Evolutionary conservation across 1,140 invertebrate species (phyloP).

Genomic region (Pissodes strobi): DNA sequence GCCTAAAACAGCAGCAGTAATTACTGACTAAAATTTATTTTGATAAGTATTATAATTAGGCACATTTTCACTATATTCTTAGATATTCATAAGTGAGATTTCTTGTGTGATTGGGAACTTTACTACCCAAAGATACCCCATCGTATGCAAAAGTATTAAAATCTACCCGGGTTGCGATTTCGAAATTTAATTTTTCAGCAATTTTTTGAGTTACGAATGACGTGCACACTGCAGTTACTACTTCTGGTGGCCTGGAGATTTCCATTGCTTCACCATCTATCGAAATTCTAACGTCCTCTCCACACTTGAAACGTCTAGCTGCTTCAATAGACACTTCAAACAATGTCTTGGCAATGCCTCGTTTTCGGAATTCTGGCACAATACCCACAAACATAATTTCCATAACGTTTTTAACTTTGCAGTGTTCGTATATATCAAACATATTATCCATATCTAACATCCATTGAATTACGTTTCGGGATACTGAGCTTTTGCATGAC

Average conservation of each 20-base stretch:
- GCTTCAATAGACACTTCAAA: constrained; percentile 61
- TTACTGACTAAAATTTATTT: no score
- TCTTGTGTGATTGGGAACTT: not conserved
- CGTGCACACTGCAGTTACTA: constrained; percentile 66
- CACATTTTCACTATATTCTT: constrained; percentile 8
- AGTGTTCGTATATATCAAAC: constrained; percentile 63
- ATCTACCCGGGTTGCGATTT: not conserved
- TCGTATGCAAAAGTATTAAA: constrained; percentile 16
- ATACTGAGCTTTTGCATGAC: constrained; percentile 13
- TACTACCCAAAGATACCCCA: not conserved
- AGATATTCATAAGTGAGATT: constrained; percentile 27
- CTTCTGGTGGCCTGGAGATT: constrained; percentile 57
- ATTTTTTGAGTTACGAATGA: constrained; percentile 62
- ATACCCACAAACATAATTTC: constrained; percentile 71
- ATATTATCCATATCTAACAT: constrained; percentile 23
- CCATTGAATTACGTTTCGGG: constrained; percentile 20
- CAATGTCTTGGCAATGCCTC: constrained; percentile 61
- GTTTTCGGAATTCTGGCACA: constrained; percentile 55
- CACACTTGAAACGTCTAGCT: constrained; percentile 58
- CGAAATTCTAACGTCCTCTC: constrained; percentile 55
- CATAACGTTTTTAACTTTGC: constrained; percentile 63
- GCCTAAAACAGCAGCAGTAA: no score
- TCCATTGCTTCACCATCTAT: constrained; percentile 38
- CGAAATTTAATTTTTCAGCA: constrained; percentile 59
- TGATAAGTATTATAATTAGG: no score